Percentiles rank a stretch among this genome's conserved stretches.
phyloP scores from a whole-genome alignment of 2,888 invertebrate species.

The Cancer borealis region DNA sequence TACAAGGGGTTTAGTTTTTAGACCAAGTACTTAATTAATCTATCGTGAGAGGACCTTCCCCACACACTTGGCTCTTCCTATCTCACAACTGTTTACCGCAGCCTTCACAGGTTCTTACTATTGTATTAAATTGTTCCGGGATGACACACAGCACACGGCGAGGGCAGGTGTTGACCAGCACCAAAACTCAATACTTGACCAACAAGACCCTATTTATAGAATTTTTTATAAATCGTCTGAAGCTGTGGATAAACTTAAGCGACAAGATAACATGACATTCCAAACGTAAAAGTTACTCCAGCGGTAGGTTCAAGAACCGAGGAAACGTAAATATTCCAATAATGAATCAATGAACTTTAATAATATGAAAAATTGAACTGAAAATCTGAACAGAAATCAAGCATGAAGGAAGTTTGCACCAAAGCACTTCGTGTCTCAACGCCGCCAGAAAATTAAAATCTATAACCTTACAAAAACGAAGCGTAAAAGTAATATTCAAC shows the following conservation, averaged over 20 bases:
- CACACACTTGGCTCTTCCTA: neutral
- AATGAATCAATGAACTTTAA: conserved; percentile 4
- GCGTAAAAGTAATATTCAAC: conserved; percentile 20
- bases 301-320: neutral
- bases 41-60: neutral
- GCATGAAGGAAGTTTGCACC: neutral
- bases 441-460: neutral
- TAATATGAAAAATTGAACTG: neutral
- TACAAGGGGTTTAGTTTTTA: neutral
- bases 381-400: neutral
- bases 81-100: neutral
- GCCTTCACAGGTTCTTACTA: neutral
- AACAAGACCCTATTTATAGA: neutral
- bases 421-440: neutral
- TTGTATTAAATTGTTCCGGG: neutral
- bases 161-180: neutral
- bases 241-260: neutral
- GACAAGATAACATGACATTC: neutral
- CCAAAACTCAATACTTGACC: neutral
- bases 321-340: conserved; percentile 2
- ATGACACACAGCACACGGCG: neutral
- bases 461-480: conserved; percentile 8
- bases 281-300: neutral
- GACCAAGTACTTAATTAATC: neutral
- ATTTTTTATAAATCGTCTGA: neutral